Evolutionary conservation across 2,113 vertebrate genomes (phyloP), one percentile per base, ranked within the genome.

Genomic region (Brachyistius frenatus): DNA sequence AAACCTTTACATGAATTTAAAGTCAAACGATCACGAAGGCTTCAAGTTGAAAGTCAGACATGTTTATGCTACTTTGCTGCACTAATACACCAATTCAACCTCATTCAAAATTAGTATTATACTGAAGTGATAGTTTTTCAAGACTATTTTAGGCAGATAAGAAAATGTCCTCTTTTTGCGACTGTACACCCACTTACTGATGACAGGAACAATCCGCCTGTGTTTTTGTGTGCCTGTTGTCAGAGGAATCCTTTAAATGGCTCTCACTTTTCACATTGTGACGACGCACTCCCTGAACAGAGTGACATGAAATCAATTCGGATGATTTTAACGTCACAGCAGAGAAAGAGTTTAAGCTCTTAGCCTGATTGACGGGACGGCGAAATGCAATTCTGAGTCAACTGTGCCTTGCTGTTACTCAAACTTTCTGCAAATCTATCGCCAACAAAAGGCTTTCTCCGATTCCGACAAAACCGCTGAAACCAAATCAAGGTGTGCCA

Each of bases 291-390:
- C 63, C 53, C 23, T 53, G 49, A 32, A 35, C 14, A 8, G 31
- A 39, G 23, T 37, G 39, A 44, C 30, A 15, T 69, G 7, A 68
- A 81, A 85, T 53, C 75, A 53, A 35, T 70, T 81, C 70, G 54
- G 60, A 77, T 71, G 31, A 60, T 67, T 16, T 66, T 15, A 66
- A 49, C 53, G 33, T 69, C 68, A 10, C 7, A 7, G 33, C 31
- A 15, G 50, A 76, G 37, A 39, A 49, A 53, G 15, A 39, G 39
- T 30, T 76, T 6, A 10, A 32, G n/a, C 11, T 10, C 14, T 66
- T 23, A 7, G 49, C 7, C 33, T 10, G 41, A 76, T 5, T 75
- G 68, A 73, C 16, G 53, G 46, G 54, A 31, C 23, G 23, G 23
- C 1, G 23, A 23, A 23, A 23, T 23, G 23, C 23, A 23, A 23